A percentile compares a stretch with the other conserved stretches of the same genome.
Evolutionary conservation across 2,888 invertebrate genomes (phyloP).

Genomic region (Philereme transversata): DNA sequence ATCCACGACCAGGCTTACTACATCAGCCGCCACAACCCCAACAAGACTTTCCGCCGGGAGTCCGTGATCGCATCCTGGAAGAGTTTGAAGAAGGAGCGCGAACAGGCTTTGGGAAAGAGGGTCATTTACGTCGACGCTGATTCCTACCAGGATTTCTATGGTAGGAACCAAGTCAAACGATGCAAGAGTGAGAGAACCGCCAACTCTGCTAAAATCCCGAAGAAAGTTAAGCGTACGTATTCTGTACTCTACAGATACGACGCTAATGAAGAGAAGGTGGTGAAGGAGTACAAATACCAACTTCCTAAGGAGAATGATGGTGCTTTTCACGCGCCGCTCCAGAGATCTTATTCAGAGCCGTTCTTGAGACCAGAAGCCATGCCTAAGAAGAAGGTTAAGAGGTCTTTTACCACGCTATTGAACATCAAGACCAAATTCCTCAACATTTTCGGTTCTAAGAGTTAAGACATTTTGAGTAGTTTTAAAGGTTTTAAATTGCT

Average conservation of each 20-base stretch:
- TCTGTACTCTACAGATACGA: slow-evolving; percentile 78
- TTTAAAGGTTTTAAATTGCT: slow-evolving; percentile 65
- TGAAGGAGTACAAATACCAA: slow-evolving; percentile 78
- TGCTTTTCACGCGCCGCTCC: slow-evolving; percentile 49
- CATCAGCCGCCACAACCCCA: slow-evolving; percentile 80
- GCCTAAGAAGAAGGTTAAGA: slow-evolving; percentile 77
- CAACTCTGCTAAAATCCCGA: slow-evolving; percentile 59
- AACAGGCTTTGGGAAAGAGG: slow-evolving; percentile 74
- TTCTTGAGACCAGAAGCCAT: slow-evolving; percentile 64
- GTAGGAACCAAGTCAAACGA: slow-evolving; percentile 74
- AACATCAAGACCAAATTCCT: slow-evolving; percentile 78
- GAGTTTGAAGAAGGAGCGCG: slow-evolving; percentile 77
- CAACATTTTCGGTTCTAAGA: slow-evolving; percentile 74
- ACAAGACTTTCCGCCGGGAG: slow-evolving; percentile 78
- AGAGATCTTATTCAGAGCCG: slow-evolving; percentile 72
- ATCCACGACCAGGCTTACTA: slow-evolving; percentile 59
- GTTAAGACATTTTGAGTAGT: slow-evolving; percentile 52
- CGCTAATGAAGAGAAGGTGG: slow-evolving; percentile 72
- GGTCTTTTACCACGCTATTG: slow-evolving; percentile 74
- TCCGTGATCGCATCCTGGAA: slow-evolving; percentile 81
- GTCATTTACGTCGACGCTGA: slow-evolving; percentile 74
- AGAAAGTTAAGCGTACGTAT: slow-evolving; percentile 77
- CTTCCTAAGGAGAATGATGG: slow-evolving; percentile 57
- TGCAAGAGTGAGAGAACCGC: slow-evolving; percentile 76
- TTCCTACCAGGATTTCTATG: slow-evolving; percentile 73